These are phyloP conservation scores for Myanophis thanlyinensis DNA, from an alignment of 2,113 vertebrate genomes.

Conservation along the genomic window DNA sequence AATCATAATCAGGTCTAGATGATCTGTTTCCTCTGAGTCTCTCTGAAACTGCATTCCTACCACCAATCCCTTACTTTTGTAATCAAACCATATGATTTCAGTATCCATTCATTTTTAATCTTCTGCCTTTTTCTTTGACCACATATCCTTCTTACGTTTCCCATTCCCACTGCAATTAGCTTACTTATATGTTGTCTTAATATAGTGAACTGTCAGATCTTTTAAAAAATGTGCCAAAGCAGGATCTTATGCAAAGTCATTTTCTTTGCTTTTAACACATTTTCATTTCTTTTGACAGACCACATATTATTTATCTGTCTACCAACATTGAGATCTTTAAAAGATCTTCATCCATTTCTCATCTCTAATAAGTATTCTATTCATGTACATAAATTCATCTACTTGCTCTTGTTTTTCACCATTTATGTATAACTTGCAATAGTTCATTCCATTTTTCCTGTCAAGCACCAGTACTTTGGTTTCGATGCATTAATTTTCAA, in stretches of 20 bases:
- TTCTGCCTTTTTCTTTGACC: not conserved
- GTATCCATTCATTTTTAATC: not conserved
- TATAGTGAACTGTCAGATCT: not conserved
- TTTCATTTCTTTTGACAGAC: not conserved
- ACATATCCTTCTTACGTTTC: not conserved
- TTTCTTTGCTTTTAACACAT: not conserved
- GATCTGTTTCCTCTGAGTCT: not conserved
- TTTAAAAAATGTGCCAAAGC: not conserved
- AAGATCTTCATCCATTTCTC: not conserved
- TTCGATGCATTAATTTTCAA: not conserved
- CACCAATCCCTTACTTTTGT: not conserved
- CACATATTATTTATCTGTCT: not conserved
- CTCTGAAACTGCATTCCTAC: not conserved
- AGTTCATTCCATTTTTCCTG: not conserved
- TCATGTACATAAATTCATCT: not conserved
- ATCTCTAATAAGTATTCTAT: not conserved
- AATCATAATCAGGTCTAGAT: not conserved
- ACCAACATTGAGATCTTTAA: not conserved
- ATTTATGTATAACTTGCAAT: not conserved
- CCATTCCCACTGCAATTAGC: not conserved
- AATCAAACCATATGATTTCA: not conserved
- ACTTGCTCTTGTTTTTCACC: not conserved
- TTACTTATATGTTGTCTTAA: not conserved
- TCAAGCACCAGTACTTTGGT: not conserved
- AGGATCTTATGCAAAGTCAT: not conserved